Evolutionary conservation across 2,888 invertebrate species (phyloP), one percentile per base, ranked within the genome.

Genomic region (Sinohyriopsis cumingii): DNA sequence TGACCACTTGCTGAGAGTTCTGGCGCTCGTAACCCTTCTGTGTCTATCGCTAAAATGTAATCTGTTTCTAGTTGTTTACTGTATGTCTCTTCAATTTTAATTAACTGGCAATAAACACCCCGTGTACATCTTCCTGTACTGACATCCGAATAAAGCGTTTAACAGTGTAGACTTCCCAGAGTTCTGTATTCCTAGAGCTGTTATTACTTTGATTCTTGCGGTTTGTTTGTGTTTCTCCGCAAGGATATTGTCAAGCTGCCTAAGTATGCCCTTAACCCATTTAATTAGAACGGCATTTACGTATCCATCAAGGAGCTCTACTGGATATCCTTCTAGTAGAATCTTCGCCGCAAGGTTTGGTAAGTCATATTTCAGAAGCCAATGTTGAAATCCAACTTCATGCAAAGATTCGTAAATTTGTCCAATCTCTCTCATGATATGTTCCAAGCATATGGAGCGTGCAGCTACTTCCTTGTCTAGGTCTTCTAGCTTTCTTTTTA

Each of bases 141-240:
- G 3, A 76, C 68, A 61, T 4, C 73, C 73, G 60, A 74, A 71
- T 54, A 74, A 57, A 22, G 71, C 61, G 28, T 74, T 74, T 18
- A 74, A 57, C 24, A 74, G 55, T 0, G 73, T 74, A 19, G 73
- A 74, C 28, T 74, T 74, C 5, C 73, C 73, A 3, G 73, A 71
- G 60, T 73, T 73, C 54, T 76, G 72, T 33, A 71, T 73, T 15
- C 76, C 76, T n/a, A 76, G 53, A 19, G 69, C 65, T 19, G 73
- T 69, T 18, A 76, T 18, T 1, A 60, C 54, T 24, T 69, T 61
- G 0, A 65, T 25, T 61, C 53, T 60, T 1, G 24, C 22, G 0
- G 3, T 0, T 3, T 3, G 3, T 45, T 15, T 2, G 9, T 3
- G 15, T 45, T 15, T 45, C 3, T 45, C 9, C 2, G 5, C 5